phyloP scores from a whole-genome alignment of 2,113 vertebrate genomes.

The Albula glossodonta region DNA sequence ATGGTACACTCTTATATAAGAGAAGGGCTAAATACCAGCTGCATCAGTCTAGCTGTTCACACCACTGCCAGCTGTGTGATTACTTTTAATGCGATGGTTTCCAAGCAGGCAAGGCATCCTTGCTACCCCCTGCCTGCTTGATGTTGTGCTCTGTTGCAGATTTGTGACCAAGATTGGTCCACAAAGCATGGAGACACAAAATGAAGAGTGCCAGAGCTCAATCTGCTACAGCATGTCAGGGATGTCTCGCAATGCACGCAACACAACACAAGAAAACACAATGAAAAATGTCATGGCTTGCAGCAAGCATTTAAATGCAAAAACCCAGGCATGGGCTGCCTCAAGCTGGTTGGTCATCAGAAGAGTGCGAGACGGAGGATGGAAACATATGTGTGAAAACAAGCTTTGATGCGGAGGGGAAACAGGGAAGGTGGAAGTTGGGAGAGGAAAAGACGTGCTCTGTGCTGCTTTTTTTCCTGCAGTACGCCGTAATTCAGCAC shows the following conservation, averaged over 20 bases:
- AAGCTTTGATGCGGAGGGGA: neutral
- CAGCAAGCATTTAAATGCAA: neutral
- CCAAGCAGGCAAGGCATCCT: neutral
- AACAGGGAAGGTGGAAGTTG: neutral
- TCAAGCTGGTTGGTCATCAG: too few species aligned
- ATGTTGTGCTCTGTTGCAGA: neutral
- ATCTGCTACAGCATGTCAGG: neutral
- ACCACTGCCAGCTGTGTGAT: neutral
- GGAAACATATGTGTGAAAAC: too few species aligned
- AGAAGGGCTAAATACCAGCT: slow-evolving; percentile 1
- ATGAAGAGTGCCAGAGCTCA: neutral
- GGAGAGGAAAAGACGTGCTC: neutral
- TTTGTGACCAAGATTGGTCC: neutral
- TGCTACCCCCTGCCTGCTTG: neutral
- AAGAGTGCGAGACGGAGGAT: too few species aligned
- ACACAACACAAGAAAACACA: neutral
- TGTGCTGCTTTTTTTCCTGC: slow-evolving; percentile 24
- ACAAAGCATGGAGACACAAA: neutral
- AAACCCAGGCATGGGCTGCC: too few species aligned
- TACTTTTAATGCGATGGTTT: neutral
- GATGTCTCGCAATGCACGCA: neutral
- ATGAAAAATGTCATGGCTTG: neutral
- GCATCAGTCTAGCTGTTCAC: neutral
- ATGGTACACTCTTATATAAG: slow-evolving; percentile 29
- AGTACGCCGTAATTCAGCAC: slow-evolving; percentile 20